Base-by-base conservation (phyloP, 2,888 invertebrate species). In the Dolomedes plantarius region DNA sequence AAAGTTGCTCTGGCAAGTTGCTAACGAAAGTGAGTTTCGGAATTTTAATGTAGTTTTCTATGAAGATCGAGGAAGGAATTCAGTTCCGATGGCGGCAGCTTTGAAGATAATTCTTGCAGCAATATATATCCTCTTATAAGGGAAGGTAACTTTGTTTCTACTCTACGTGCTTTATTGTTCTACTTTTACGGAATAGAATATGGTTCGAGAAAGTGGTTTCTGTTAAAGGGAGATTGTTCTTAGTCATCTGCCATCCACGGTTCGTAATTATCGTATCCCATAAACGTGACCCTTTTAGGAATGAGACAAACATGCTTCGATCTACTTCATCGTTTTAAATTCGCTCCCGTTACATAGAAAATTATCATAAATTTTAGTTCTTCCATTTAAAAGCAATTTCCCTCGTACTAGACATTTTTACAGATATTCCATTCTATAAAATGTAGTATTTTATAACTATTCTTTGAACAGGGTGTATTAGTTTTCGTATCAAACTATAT, bases 11-110 rank as follows among this genome's bases (percentile, higher is more conserved):
- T 69, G 62, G 29, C 36, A 73, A 80, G 65, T 80, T 68, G 65
- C 80, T 80, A 75, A 81, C 81, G 69, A 81, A 81, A 81, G 75
- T 74, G 74, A 69, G 74, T 81, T 81, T 81, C 75, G 39, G 81
- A 81, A 81, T 81, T 81, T 81, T 81, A 81, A 81, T 75, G 69
- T 75, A 75, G 36, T 69, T 75, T 78, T 36, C 36, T 73, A 19
- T 50, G 13, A 68, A 73, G 46, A 74, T 73, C 27, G n/a, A 62
- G 68, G 50, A 62, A 28, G 27, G 81, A 81, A 74, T 69, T 74
- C 62, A 74, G 69, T 69, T 62, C 41, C 80, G 31, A 67, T 65
- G 32, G 50, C 74, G 75, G 81, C 56, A 32, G 79, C 79, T 79
- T 79, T 79, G 79, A 79, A 64, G 79, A 79, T 65, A 71, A 79